A percentile compares a stretch with the other conserved stretches of the same genome.
phyloP scores from a whole-genome alignment of 2,797 vertebrate genomes.

The Hozukius guyotensis region DNA sequence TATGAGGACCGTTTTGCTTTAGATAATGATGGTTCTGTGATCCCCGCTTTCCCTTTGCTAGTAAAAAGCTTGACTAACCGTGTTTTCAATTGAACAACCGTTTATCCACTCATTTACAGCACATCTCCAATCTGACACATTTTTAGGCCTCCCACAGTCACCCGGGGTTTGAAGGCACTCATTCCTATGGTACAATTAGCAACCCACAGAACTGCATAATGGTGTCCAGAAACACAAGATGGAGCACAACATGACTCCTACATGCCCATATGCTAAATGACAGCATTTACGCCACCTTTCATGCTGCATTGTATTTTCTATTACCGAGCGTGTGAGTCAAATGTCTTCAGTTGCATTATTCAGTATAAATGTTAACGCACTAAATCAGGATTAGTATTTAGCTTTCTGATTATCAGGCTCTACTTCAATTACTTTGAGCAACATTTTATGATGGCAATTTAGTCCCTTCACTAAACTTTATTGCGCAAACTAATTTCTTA shows the following conservation, averaged over 20 bases:
- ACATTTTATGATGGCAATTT: neutral
- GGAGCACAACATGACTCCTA: conserved; percentile 65
- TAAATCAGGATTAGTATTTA: conserved; percentile 13
- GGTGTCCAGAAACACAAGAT: conserved; percentile 68
- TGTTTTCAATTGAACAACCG: conserved; percentile 40
- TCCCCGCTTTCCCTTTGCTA: neutral
- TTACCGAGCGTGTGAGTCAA: conserved; percentile 34
- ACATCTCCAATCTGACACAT: conserved; percentile 59
- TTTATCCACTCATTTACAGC: conserved; percentile 66
- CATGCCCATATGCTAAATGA: conserved; percentile 65
- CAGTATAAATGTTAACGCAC: neutral
- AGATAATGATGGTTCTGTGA: neutral
- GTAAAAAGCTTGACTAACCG: conserved; percentile 33
- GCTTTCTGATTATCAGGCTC: neutral
- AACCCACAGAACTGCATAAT: conserved; percentile 72
- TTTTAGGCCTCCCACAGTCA: conserved; percentile 65
- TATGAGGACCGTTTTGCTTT: neutral
- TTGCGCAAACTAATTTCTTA: neutral
- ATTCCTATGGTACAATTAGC: conserved; percentile 71
- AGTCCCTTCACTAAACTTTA: neutral
- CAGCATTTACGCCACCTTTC: conserved; percentile 38
- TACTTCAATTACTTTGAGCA: neutral
- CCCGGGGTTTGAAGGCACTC: conserved; percentile 55
- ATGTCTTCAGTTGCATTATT: conserved; percentile 18
- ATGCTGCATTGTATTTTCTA: conserved; percentile 30